Percentiles rank a stretch among this genome's conserved stretches.
phyloP scores from a whole-genome alignment of 2,113 vertebrate species.

The Corythornis cristatus region DNA sequence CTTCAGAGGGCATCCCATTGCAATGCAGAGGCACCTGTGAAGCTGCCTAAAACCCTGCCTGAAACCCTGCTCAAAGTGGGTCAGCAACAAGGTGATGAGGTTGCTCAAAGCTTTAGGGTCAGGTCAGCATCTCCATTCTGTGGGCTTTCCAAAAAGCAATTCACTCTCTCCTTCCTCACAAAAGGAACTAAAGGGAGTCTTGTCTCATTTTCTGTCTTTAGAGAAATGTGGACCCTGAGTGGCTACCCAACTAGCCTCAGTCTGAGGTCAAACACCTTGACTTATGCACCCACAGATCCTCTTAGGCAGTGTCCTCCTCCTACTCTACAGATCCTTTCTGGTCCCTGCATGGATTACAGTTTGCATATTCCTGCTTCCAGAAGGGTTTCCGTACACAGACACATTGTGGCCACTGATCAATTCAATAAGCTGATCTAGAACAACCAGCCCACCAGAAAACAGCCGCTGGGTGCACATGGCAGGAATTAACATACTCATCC shows the following conservation, averaged over 20 bases:
- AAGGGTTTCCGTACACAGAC: background rate
- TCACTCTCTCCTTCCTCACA: background rate
- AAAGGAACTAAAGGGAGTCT: background rate
- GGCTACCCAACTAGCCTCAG: background rate
- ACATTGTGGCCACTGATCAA: background rate
- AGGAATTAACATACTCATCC: background rate
- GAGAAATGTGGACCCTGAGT: rapidly evolving
- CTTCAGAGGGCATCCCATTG: background rate
- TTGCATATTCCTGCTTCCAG: background rate
- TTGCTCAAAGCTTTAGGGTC: background rate
- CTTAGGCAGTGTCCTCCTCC: background rate
- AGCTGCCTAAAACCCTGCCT: background rate
- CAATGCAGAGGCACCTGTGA: background rate
- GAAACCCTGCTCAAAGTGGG: background rate
- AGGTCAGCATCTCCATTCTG: background rate
- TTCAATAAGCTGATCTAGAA: background rate
- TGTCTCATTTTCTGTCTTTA: background rate
- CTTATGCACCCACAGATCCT: background rate
- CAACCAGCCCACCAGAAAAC: background rate
- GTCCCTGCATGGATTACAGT: rapidly evolving
- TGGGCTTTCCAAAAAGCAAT: background rate
- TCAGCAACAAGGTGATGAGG: background rate
- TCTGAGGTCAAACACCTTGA: background rate
- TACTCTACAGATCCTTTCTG: background rate
- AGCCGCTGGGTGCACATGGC: rapidly evolving